Percentiles rank a stretch among this genome's conserved stretches.
These are phyloP conservation scores for Pavo muticus DNA, from an alignment of 2,113 vertebrate species.

Conservation along the genomic window DNA sequence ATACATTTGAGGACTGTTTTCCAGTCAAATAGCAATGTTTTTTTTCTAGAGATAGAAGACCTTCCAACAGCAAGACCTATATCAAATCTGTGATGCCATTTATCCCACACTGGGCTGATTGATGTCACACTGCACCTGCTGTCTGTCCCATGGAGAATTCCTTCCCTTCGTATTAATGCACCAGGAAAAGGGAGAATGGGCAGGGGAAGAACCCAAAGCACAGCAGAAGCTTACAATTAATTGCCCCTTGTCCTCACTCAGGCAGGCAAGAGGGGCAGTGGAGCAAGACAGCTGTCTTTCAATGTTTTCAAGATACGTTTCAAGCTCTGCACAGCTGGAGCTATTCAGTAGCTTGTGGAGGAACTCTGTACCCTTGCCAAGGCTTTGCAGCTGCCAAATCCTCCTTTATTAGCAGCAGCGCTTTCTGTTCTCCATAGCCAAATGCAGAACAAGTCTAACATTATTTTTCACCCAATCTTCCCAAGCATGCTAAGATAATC, in stretches of 20 bases:
- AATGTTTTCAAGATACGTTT: slow-evolving; percentile 59
- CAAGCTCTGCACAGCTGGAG: slow-evolving; percentile 74
- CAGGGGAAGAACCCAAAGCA: neutral
- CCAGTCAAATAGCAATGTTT: neutral
- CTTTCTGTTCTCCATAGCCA: slow-evolving; percentile 20
- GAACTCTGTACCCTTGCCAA: slow-evolving; percentile 70
- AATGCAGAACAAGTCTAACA: slow-evolving; percentile 58
- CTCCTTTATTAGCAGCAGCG: slow-evolving; percentile 64
- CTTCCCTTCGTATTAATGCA: neutral
- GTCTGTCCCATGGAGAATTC: neutral
- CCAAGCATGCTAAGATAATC: slow-evolving; percentile 7
- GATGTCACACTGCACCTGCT: neutral
- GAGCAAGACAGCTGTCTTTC: slow-evolving; percentile 68
- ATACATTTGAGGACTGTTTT: neutral
- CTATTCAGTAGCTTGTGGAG: slow-evolving; percentile 65
- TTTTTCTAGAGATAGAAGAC: neutral
- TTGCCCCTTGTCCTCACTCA: neutral
- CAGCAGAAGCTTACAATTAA: neutral
- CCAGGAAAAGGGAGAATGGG: neutral
- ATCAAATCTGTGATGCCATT: neutral
- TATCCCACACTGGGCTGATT: neutral
- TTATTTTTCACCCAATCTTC: slow-evolving; percentile 51
- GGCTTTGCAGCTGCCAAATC: slow-evolving; percentile 60
- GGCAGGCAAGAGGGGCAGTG: slow-evolving; percentile 33
- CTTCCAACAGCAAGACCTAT: neutral